Evolutionary conservation across 1,140 invertebrate genomes (phyloP).

Genomic region (Saccostrea echinata): DNA sequence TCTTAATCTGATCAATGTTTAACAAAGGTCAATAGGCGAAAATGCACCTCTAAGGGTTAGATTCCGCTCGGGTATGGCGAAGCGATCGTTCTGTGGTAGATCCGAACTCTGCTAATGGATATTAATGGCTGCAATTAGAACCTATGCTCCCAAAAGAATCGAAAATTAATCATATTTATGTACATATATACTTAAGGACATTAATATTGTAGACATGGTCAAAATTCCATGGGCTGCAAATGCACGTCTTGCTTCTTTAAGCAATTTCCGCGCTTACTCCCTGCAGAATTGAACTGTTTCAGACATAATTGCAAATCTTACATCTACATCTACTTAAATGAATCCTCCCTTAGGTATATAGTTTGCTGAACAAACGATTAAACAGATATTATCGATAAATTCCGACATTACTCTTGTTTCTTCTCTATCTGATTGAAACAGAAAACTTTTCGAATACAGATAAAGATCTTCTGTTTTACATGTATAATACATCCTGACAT

Average conservation of each 20-base stretch:
- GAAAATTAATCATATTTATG: constrained; percentile 38
- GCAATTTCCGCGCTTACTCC: not conserved
- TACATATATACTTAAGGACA: constrained; percentile 32
- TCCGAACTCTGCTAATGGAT: constrained; percentile 9
- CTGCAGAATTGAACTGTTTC: not conserved
- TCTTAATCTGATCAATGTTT: constrained; percentile 37
- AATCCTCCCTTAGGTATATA: not conserved
- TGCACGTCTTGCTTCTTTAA: constrained; percentile 31
- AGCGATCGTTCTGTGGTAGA: not conserved
- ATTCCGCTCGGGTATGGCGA: not conserved
- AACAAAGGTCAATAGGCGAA: constrained; percentile 13
- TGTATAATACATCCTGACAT: constrained; percentile 23
- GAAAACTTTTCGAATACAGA: not conserved
- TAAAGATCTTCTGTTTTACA: constrained; percentile 3
- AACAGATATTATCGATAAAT: constrained; percentile 24
- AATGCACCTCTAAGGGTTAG: not conserved
- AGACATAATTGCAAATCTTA: constrained; percentile 13
- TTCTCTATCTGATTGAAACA: constrained; percentile 4
- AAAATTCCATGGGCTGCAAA: constrained; percentile 10
- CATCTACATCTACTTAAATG: constrained; percentile 11
- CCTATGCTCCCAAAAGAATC: constrained; percentile 9
- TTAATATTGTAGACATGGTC: constrained; percentile 26
- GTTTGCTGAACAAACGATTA: constrained; percentile 33
- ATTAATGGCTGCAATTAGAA: constrained; percentile 35
- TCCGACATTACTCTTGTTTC: constrained; percentile 18